A percentile compares a stretch with the other conserved stretches of the same genome.
Evolutionary conservation across 92 coral and sea anemone species (phyloP).

Genomic region (Desmophyllum pertusum): DNA sequence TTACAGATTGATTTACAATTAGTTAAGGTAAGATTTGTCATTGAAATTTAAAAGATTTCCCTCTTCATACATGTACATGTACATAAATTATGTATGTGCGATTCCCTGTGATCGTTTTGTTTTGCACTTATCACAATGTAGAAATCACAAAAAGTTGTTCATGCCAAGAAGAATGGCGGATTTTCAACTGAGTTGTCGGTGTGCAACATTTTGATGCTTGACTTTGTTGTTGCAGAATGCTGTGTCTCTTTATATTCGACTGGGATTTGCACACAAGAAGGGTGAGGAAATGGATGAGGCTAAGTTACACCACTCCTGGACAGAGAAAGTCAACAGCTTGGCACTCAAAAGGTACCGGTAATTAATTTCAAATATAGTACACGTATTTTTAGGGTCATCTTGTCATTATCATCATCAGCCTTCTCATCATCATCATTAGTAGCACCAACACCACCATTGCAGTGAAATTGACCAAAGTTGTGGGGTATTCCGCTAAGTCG

Average conservation of each 20-base stretch:
- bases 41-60: too few relatives aligned
- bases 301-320: conserved; percentile 84
- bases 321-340: conserved; percentile 68
- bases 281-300: conserved; percentile 82
- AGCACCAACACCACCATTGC: too few relatives aligned
- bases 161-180: neutral
- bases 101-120: too few relatives aligned
- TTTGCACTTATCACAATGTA: neutral
- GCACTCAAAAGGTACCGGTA: conserved; percentile 67
- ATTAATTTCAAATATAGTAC: too few relatives aligned
- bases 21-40: conserved; percentile 87
- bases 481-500: too few relatives aligned
- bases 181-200: too few relatives aligned
- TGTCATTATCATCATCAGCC: too few relatives aligned
- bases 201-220: neutral
- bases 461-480: too few relatives aligned
- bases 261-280: conserved; percentile 95
- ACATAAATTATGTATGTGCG: neutral
- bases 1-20: conserved; percentile 95
- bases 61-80: neutral
- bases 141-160: neutral
- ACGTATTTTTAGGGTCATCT: too few relatives aligned
- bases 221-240: conserved; percentile 72
- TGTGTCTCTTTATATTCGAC: conserved; percentile 95
- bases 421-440: too few relatives aligned